Evolutionary conservation across 2,797 vertebrate genomes (phyloP).

Genomic region (Remorina albescens): DNA sequence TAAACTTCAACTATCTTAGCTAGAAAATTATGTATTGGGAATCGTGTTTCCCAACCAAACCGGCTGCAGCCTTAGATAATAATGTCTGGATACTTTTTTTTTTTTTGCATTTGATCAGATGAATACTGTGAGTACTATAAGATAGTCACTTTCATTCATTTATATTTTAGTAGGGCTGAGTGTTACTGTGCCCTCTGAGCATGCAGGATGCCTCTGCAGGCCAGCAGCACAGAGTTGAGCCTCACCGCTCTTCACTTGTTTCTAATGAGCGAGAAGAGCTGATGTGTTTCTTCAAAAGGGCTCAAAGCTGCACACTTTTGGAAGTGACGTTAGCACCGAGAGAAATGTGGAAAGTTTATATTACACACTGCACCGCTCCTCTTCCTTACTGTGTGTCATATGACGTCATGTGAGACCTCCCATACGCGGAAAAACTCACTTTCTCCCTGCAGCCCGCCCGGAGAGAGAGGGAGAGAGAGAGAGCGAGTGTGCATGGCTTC

Average conservation of each 20-base stretch:
- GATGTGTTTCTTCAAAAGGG: not conserved
- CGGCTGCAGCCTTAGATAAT: too few relatives aligned
- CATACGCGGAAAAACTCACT: slow-evolving; percentile 72
- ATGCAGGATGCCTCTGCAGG: not conserved
- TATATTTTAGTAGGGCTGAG: not conserved
- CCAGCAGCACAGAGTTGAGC: not conserved
- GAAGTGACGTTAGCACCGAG: not conserved
- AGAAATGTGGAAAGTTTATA: slow-evolving; percentile 40
- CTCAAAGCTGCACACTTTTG: not conserved
- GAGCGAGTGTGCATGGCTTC: slow-evolving; percentile 50
- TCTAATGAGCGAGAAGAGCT: not conserved
- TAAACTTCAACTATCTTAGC: not conserved
- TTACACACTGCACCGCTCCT: slow-evolving; percentile 5
- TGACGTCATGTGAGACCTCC: slow-evolving; percentile 82
- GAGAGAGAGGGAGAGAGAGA: slow-evolving; percentile 23
- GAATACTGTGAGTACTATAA: too few relatives aligned
- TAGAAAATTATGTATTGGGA: not conserved
- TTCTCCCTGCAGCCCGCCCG: slow-evolving; percentile 28
- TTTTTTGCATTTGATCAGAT: too few relatives aligned
- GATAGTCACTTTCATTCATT: not conserved
- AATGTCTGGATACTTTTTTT: too few relatives aligned
- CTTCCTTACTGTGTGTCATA: slow-evolving; percentile 2
- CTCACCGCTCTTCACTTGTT: not conserved
- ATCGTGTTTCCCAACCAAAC: too few relatives aligned
- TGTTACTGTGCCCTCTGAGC: not conserved